Base-by-base conservation (phyloP, 2,797 vertebrate species). In the Rhynchotus rufescens region DNA sequence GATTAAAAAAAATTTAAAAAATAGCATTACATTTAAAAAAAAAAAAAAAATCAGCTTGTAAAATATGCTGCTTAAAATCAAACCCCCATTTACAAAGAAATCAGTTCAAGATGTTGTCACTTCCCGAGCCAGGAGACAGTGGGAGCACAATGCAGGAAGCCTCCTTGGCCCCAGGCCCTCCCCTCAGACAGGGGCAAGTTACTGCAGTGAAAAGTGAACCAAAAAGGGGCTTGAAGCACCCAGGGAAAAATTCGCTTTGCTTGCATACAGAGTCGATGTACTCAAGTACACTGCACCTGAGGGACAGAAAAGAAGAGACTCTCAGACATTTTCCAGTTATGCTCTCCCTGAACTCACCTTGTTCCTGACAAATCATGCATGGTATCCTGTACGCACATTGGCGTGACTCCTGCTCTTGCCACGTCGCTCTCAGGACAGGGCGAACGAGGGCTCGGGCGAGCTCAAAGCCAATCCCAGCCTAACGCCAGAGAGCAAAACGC, bases 91-190 rank as follows among this genome's bases (percentile, higher is more conserved):
- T 85, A 90, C 84, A 95, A 96, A 56, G 52, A 92, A 89, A 96
- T 95, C 44, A 94, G 42, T 96, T 96, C 96, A 96, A 96, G 95
- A 96, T 96, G 95, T 89, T 96, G 91, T 93, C 93, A 91, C 80
- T 96, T 92, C 71, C 60, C 1, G 2, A 93, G 95, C 90, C 96
- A 96, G 88, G 79, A 95, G 94, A 92, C 90, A 38, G 0, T 92
- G 84, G 74, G 84, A 95, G 86, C 74, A 93, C 36, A 83, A 69
- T 81, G 57, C 67, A 94, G 86, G 73, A 91, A 96, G 82, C 47
- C n/a, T 60, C 67, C 72, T 78, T 80, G 93, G 84, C 30, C 76
- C 54, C 28, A 25, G 86, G 71, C 64, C 10, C 44, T 92, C 62
- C 59, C 0, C 20, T 83, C 0, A 3, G 76, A 87, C 51, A 57